Base-by-base conservation (phyloP, 1,140 invertebrate genomes). In the Saccostrea echinata region DNA sequence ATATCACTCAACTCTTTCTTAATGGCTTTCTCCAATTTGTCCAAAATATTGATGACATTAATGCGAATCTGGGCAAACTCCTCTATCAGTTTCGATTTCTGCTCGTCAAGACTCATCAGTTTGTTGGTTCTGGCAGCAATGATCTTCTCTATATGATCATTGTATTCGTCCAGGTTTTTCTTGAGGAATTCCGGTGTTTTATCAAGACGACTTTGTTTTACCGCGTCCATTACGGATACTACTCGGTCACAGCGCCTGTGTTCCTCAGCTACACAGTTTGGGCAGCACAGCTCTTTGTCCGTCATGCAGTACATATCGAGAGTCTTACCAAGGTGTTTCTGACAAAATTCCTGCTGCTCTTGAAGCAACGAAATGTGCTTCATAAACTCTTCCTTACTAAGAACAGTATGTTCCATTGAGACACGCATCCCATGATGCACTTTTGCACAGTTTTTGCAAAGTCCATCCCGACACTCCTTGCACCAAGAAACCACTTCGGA, bases 241-340 rank as follows among this genome's bases (percentile, higher is more conserved):
- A 89, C 88, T 71, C 84, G 55, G 43, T 89, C 88, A 89, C 88
- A 89, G 21, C 85, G 61, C 2, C 88, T 64, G 71, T 89, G 88
- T 85, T 89, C 88, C 55, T 89, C 88, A 18, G 88, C 88, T 27
- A 89, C 84, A 55, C 88, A 89, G 80, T 89, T 89, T 16, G 88
- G 85, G 53, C 88, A 89, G 81, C 88, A 89, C 3, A 89, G 85
- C 84, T 89, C 88, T 27, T 84, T 89, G 52, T 89, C 88, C 13
- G 71, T 27, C 33, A 89, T 68, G 35, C 88, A 89, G 27, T 84
- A 89, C 55, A 89, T 81, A 43, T 89, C 88, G 4, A 89, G 53
- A 0, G 88, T 86, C 61, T 89, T 89, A 24, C 88, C 88, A 12
- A 81, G 9, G 52, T 89, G 88, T 21, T 89, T 89, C 24, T 51